Evolutionary conservation across 2,797 vertebrate species (phyloP), one percentile per base, ranked within the genome.

Genomic region (Lithobates pipiens): DNA sequence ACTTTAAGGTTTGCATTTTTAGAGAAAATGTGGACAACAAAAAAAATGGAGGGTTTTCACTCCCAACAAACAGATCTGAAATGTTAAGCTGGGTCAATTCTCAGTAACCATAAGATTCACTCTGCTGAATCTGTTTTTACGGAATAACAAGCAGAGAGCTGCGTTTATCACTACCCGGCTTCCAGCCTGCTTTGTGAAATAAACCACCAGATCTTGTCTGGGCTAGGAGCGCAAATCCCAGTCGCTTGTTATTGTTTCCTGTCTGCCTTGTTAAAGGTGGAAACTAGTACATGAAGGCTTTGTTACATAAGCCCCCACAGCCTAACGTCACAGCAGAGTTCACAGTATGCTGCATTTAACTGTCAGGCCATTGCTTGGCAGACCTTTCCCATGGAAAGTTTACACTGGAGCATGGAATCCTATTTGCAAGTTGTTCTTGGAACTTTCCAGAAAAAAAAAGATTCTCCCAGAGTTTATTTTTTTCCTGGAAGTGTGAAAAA

Each of bases 161-260:
- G 15, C 32, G 57, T 77, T 71, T 39, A 82, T 77, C 80, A 75
- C 61, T 61, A 54, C 61, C 71, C 27, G 34, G 54, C 81, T 72
- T 87, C 71, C 76, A 73, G 29, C 16, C 29, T 69, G 63, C 76
- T 73, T 70, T 71, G 61, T 75, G 77, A 80, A 80, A 80, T 87
- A 83, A 87, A 84, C 76, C 81, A 76, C 63, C 67, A 61, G 80
- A 61, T 80, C 84, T 80, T 75, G 76, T 54, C 70, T 74, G 27
- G 76, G 76, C 71, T 83, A 71, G 71, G 80, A 80, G 77, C 46
- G 42, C 81, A 68, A 84, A 23, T 34, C 79, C 68, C 27, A 77
- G 61, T 77, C 83, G 25, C 71, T 84, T 84, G 76, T 87, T 83
- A 87, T 75, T 75, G 86, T 84, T 87, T 86, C 76, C 76, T 73